These are phyloP conservation scores for Ascidia mentula DNA, from an alignment of 23 tunicate genomes.

Conservation along the genomic window DNA sequence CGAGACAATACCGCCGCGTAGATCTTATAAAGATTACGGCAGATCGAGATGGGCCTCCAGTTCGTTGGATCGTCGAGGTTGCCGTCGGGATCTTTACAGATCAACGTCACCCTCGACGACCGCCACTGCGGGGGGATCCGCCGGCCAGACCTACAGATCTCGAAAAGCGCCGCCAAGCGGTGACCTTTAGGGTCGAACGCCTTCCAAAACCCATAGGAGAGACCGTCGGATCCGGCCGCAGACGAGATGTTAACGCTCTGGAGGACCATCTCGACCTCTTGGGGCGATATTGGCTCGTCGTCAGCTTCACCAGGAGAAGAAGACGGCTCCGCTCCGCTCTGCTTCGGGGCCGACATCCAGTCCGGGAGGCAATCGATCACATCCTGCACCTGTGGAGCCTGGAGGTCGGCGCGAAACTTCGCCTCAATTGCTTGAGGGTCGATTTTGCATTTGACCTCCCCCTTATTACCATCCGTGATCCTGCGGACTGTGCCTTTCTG, in stretches of 20 bases:
- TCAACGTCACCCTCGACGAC: too few species aligned
- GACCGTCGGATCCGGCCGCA: conserved; percentile 19
- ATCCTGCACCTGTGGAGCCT: neutral
- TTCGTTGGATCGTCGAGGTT: too few species aligned
- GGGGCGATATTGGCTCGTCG: conserved; percentile 8
- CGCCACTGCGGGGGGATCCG: too few species aligned
- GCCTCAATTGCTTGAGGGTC: neutral
- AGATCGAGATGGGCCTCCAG: too few species aligned
- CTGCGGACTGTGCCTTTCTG: conserved; percentile 21
- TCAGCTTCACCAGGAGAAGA: neutral
- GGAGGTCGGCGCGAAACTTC: neutral
- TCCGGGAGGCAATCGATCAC: neutral
- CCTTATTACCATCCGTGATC: neutral
- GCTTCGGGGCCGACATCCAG: neutral
- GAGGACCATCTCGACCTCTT: too few species aligned
- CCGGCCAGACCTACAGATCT: neutral
- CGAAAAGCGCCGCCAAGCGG: too few species aligned
- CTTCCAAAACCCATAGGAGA: conserved; percentile 9
- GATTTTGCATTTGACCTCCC: neutral
- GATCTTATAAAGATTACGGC: too few species aligned
- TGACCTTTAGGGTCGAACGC: neutral
- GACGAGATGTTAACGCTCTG: neutral
- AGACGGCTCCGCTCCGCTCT: neutral
- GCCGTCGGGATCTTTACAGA: too few species aligned
- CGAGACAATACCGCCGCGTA: too few species aligned